phyloP scores from a whole-genome alignment of 1,140 invertebrate species.

The Neuroterus valhalla region DNA sequence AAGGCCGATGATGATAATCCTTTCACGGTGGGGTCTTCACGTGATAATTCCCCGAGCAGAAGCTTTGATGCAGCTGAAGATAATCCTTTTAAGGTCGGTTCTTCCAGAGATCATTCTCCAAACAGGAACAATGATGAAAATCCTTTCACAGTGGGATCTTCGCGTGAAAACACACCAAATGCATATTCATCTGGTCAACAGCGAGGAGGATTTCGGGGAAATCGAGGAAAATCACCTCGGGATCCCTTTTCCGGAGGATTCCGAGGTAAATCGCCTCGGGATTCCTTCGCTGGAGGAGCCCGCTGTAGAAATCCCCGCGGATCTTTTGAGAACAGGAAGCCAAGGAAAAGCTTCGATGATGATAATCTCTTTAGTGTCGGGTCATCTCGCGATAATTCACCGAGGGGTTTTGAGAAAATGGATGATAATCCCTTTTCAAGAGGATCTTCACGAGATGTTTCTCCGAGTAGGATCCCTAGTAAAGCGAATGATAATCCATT shows the following conservation, averaged over 20 bases:
- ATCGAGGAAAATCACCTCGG: too few species aligned
- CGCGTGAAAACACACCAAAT: conserved; percentile 20
- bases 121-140: neutral
- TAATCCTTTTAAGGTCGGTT: conserved; percentile 33
- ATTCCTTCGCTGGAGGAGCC: neutral
- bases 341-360: neutral
- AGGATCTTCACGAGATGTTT: too few species aligned
- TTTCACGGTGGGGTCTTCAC: conserved; percentile 39
- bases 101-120: neutral
- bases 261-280: too few species aligned
- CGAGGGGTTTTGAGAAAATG: too few species aligned
- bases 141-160: conserved; percentile 39
- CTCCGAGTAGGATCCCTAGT: neutral
- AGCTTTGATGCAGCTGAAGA: conserved; percentile 41
- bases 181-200: too few species aligned
- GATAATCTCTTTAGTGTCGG: neutral
- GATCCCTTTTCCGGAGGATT: too few species aligned
- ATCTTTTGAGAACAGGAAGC: neutral
- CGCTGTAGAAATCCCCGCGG: neutral
- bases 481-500: neutral
- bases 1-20: neutral
- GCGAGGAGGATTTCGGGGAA: too few species aligned
- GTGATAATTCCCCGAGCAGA: conserved; percentile 58
- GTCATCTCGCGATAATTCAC: neutral
- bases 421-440: too few species aligned